phyloP scores from a whole-genome alignment of 2,797 vertebrate species.

The Sylvia borin region DNA sequence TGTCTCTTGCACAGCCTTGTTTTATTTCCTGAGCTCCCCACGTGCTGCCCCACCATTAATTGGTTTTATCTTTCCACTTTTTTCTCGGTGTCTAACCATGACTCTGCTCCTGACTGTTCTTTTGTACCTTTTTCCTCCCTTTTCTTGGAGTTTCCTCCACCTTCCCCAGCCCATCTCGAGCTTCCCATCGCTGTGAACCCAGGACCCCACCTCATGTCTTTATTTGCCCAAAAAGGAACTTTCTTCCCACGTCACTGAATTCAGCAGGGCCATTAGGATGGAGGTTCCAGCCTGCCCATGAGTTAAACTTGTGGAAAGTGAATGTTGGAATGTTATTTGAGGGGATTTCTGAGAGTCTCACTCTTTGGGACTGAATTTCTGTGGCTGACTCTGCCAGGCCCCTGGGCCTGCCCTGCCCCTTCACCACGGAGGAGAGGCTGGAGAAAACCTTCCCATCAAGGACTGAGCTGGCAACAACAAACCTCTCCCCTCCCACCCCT shows the following conservation, averaged over 20 bases:
- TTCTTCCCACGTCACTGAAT: background rate
- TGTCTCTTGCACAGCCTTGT: background rate
- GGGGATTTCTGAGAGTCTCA: background rate
- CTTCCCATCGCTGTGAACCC: background rate
- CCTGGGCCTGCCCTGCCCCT: background rate
- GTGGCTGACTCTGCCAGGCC: background rate
- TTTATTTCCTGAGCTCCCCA: background rate
- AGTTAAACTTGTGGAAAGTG: background rate
- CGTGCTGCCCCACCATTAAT: background rate
- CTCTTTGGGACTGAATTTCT: background rate
- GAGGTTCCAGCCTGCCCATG: background rate
- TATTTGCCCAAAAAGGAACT: background rate
- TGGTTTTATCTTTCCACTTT: background rate
- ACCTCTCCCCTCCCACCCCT: background rate
- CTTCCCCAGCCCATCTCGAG: background rate
- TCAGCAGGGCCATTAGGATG: background rate
- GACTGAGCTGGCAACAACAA: slow-evolving; percentile 24
- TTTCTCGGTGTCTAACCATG: background rate
- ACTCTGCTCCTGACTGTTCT: background rate
- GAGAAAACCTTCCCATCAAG: slow-evolving; percentile 25
- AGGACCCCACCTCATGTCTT: background rate
- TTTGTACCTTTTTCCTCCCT: rapidly evolving
- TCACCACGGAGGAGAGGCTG: background rate
- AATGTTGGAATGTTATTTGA: background rate
- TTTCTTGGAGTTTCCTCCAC: background rate